These are phyloP conservation scores for Yponomeuta evonymella DNA, from an alignment of 2,888 invertebrate genomes.

Conservation along the genomic window DNA sequence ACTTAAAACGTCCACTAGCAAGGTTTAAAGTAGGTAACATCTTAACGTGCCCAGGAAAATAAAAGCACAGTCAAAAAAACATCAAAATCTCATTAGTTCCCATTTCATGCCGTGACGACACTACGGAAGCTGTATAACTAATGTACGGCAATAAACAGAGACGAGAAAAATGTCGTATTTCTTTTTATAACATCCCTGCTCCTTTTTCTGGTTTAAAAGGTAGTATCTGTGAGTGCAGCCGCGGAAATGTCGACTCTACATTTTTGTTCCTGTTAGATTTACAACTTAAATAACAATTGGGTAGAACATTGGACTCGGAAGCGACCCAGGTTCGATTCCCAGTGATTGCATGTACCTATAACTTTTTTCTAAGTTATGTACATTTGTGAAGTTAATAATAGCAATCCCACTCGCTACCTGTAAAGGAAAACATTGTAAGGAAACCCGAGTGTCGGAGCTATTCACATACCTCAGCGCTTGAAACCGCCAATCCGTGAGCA, in stretches of 20 bases:
- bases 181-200: slow-evolving; percentile 71
- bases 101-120: slow-evolving; percentile 74
- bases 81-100: slow-evolving; percentile 77
- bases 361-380: no score
- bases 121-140: slow-evolving; percentile 76
- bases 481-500: no score
- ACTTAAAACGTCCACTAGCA: slow-evolving; percentile 3
- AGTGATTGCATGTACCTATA: no score
- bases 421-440: no score
- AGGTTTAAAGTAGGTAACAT: slow-evolving; percentile 22
- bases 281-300: no score
- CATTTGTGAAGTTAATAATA: no score
- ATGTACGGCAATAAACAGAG: slow-evolving; percentile 74
- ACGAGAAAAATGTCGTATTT: slow-evolving; percentile 70
- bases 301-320: no score
- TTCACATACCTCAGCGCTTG: no score
- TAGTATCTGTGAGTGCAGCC: slow-evolving; percentile 50
- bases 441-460: no score
- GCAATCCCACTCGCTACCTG: no score
- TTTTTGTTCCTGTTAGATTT: no score
- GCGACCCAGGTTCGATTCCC: no score
- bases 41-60: slow-evolving; percentile 61
- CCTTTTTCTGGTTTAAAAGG: slow-evolving; percentile 69
- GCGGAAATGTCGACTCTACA: slow-evolving; percentile 27
- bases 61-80: slow-evolving; percentile 76